Percentiles rank a stretch among this genome's conserved stretches.
Conservation (phyloP, 2,888 invertebrate species). For the Callyntrura guangdongensis region DNA sequence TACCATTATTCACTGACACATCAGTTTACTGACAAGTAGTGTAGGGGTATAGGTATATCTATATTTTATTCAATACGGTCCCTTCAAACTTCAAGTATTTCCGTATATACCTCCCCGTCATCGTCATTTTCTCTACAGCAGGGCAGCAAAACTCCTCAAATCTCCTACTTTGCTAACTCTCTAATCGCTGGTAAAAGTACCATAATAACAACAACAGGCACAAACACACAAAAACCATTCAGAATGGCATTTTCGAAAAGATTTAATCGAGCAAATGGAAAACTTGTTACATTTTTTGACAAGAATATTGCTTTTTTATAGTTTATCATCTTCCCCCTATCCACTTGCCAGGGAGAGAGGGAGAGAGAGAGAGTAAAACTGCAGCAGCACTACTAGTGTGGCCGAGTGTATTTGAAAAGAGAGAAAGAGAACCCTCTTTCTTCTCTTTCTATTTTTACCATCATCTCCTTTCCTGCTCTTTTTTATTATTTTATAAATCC, state of each 20-base stretch:
- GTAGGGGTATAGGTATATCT: background rate
- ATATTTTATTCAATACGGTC: too few relatives aligned
- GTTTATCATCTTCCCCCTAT: slow-evolving; percentile 68
- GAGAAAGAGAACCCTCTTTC: background rate
- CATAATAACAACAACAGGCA: slow-evolving; percentile 30
- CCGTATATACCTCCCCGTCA: background rate
- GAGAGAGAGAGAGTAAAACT: background rate
- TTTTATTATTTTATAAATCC: slow-evolving; percentile 47
- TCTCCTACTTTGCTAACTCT: slow-evolving; percentile 10
- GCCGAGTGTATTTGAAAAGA: background rate
- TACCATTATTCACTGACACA: slow-evolving; percentile 32
- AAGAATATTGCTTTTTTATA: slow-evolving; percentile 78
- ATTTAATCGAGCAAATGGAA: slow-evolving; percentile 77
- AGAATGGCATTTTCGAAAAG: slow-evolving; percentile 50
- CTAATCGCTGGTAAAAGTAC: slow-evolving; percentile 61
- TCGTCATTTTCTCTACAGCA: too few relatives aligned
- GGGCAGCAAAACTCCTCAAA: background rate
- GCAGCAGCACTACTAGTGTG: slow-evolving; percentile 1
- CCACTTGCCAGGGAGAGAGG: background rate
- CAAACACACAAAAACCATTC: slow-evolving; percentile 31
- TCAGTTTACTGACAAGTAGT: background rate
- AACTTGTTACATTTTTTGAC: slow-evolving; percentile 74
- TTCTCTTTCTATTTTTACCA: slow-evolving; percentile 40
- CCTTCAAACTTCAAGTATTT: background rate
- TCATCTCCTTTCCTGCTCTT: slow-evolving; percentile 45